Evolutionary conservation across 2,797 vertebrate species (phyloP).

Genomic region (Graptemys geographica): DNA sequence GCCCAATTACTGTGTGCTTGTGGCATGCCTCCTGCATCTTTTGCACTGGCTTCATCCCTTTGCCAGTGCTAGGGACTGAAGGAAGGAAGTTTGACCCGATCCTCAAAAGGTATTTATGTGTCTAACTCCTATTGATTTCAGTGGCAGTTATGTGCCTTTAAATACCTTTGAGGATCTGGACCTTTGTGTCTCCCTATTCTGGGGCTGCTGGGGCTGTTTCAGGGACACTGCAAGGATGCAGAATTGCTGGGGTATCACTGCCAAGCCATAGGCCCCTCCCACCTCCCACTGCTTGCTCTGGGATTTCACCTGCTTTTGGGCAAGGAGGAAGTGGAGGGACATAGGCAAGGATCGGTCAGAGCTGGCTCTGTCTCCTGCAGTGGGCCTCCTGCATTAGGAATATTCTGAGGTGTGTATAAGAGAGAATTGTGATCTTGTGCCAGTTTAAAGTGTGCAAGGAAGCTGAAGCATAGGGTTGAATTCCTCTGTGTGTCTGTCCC

Average conservation of each 20-base stretch:
- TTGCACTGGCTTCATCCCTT: background rate
- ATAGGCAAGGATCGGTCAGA: too few relatives aligned
- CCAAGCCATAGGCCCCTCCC: too few relatives aligned
- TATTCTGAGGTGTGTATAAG: background rate
- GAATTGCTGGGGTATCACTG: too few relatives aligned
- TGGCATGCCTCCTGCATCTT: background rate
- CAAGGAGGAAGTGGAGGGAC: accelerated
- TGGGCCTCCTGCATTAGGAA: background rate
- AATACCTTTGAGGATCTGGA: too few relatives aligned
- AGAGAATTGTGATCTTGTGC: background rate
- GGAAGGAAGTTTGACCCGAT: background rate
- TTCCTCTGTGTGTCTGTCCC: background rate
- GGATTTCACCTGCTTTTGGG: background rate
- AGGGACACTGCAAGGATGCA: too few relatives aligned
- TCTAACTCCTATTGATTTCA: too few relatives aligned
- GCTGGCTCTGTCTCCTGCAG: too few relatives aligned
- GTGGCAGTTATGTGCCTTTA: too few relatives aligned
- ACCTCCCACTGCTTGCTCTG: too few relatives aligned
- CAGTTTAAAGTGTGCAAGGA: background rate
- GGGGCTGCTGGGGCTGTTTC: too few relatives aligned
- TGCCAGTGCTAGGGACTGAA: background rate
- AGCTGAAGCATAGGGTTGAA: background rate
- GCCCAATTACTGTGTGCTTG: background rate
- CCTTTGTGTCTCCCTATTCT: too few relatives aligned
- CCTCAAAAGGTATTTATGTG: too few relatives aligned